Conservation (phyloP, 2,113 vertebrate genomes). For the Rhegmatorhina hoffmannsi region DNA sequence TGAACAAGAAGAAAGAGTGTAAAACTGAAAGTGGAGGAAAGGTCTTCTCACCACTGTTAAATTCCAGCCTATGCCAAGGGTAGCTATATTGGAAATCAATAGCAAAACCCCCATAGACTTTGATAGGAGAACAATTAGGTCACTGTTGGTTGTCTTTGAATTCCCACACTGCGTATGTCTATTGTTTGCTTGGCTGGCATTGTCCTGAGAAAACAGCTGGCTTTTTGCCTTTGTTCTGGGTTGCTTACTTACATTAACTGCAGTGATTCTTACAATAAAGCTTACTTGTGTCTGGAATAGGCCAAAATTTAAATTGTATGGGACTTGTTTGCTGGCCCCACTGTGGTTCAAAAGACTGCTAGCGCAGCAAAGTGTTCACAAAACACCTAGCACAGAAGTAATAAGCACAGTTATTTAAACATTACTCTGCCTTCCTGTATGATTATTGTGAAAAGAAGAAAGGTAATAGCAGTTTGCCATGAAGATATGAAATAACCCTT, state of each 20-base stretch:
- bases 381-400: neutral
- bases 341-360: neutral
- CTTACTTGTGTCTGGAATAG: neutral
- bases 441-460: neutral
- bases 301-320: neutral
- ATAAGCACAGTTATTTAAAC: neutral
- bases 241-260: neutral
- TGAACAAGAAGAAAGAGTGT: neutral
- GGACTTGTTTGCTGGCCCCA: neutral
- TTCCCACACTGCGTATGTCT: neutral
- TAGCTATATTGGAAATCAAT: slow-evolving; percentile 35
- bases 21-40: slow-evolving; percentile 26
- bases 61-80: neutral
- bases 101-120: neutral
- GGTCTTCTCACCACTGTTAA: neutral
- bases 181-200: neutral
- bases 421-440: neutral
- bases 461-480: neutral
- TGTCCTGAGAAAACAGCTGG: neutral
- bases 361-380: neutral
- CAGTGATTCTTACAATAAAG: neutral
- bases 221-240: neutral
- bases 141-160: slow-evolving; percentile 26
- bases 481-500: neutral
- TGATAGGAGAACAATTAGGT: neutral